Conservation (phyloP, 2,113 vertebrate genomes). For the Phyllostomus discolor region DNA sequence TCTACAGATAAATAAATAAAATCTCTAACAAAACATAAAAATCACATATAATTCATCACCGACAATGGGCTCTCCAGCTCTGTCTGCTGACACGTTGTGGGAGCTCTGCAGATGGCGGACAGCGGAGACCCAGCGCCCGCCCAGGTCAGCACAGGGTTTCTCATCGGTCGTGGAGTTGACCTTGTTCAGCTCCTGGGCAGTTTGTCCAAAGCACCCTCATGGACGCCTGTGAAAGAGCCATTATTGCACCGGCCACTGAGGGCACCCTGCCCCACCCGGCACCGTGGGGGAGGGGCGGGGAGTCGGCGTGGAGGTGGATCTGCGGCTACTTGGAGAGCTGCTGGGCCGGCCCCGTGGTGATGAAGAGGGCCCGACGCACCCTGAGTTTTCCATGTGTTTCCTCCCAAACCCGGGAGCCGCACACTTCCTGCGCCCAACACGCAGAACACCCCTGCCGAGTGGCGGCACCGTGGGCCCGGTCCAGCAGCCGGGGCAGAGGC, state of each 20-base stretch:
- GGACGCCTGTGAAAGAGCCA: not conserved
- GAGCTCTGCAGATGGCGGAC: not conserved
- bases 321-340: fast-evolving
- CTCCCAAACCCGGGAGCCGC: not conserved
- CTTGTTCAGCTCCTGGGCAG: not conserved
- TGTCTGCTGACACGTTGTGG: not conserved
- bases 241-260: not conserved
- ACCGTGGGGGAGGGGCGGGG: fast-evolving
- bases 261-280: no score
- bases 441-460: fast-evolving
- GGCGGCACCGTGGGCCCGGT: fast-evolving
- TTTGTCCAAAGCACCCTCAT: not conserved
- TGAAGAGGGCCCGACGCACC: not conserved
- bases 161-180: not conserved
- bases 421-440: fast-evolving
- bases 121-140: not conserved
- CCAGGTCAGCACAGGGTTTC: not conserved
- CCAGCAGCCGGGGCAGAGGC: fast-evolving
- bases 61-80: not conserved
- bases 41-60: not conserved
- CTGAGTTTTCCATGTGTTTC: fast-evolving
- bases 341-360: not conserved
- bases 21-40: no score
- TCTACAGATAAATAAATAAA: no score
- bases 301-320: fast-evolving